These are phyloP conservation scores for Spheniscus humboldti DNA, from an alignment of 2,797 vertebrate species.

Conservation along the genomic window DNA sequence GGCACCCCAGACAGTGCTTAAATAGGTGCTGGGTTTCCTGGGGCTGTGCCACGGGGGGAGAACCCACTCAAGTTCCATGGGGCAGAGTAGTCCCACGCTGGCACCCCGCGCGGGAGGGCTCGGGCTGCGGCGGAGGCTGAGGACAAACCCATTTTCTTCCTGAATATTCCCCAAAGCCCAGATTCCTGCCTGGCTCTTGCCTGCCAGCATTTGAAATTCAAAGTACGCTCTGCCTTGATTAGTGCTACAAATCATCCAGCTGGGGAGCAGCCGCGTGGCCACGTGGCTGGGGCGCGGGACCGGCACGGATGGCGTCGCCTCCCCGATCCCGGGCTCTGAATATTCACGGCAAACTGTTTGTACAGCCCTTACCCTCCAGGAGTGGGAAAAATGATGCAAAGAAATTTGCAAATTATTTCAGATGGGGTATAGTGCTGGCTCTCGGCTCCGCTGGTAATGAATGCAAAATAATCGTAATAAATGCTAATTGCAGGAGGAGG, in stretches of 20 bases:
- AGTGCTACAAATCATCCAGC: conserved; percentile 4
- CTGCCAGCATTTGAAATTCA: conserved; percentile 20
- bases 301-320: not conserved
- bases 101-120: rapidly evolving
- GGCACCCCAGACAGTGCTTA: not conserved
- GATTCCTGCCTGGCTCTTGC: not conserved
- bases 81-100: not conserved
- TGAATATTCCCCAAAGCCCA: not conserved
- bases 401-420: not conserved
- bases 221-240: not conserved
- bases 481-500: not conserved
- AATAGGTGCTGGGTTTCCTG: not conserved
- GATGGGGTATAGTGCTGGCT: not conserved
- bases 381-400: not conserved
- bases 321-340: not conserved
- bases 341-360: not conserved
- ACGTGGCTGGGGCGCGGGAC: not conserved
- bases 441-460: not conserved
- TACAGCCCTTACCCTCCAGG: not conserved
- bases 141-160: not conserved
- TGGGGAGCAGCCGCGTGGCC: not conserved
- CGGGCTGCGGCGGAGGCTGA: not conserved
- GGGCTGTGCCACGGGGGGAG: rapidly evolving
- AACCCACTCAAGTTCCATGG: rapidly evolving
- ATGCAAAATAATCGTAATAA: not conserved